Evolutionary conservation across 2,888 invertebrate genomes (phyloP).

Genomic region (Drosophila borborema): DNA sequence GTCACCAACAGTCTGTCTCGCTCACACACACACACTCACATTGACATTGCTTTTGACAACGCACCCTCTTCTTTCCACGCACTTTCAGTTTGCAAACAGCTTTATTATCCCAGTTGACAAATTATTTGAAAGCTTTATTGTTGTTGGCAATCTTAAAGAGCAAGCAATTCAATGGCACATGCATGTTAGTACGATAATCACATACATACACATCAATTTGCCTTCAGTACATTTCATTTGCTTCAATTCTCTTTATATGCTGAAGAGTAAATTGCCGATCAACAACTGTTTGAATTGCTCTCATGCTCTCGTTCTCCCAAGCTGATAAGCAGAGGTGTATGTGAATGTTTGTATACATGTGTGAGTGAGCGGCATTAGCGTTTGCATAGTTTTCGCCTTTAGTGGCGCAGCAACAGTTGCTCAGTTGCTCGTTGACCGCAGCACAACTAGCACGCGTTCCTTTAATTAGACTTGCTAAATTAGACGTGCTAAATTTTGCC

Average conservation of each 20-base stretch:
- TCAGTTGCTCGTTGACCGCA: conserved; percentile 48
- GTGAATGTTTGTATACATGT: not conserved
- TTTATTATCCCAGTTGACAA: conserved; percentile 40
- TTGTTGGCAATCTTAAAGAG: conserved; percentile 8
- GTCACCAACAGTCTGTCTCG: not conserved
- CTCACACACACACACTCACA: not conserved
- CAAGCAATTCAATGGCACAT: conserved; percentile 2
- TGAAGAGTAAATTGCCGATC: conserved; percentile 26
- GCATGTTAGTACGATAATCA: not conserved
- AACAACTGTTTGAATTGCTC: conserved; percentile 4
- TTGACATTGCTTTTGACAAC: not conserved
- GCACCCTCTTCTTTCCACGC: not conserved
- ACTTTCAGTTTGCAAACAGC: conserved; percentile 13
- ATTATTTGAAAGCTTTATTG: conserved; percentile 19
- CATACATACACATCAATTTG: not conserved
- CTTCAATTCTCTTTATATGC: not conserved
- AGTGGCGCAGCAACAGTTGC: conserved; percentile 5
- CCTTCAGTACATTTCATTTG: not conserved
- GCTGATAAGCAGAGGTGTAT: conserved; percentile 13
- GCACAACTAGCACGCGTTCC: conserved; percentile 38
- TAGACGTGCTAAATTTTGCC: not conserved
- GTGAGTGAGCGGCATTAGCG: not conserved
- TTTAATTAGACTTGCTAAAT: not conserved
- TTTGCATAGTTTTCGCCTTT: conserved; percentile 21
- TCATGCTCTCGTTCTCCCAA: not conserved